Evolutionary conservation across 1,140 invertebrate genomes (phyloP).

Genomic region (Liolophura sinensis): DNA sequence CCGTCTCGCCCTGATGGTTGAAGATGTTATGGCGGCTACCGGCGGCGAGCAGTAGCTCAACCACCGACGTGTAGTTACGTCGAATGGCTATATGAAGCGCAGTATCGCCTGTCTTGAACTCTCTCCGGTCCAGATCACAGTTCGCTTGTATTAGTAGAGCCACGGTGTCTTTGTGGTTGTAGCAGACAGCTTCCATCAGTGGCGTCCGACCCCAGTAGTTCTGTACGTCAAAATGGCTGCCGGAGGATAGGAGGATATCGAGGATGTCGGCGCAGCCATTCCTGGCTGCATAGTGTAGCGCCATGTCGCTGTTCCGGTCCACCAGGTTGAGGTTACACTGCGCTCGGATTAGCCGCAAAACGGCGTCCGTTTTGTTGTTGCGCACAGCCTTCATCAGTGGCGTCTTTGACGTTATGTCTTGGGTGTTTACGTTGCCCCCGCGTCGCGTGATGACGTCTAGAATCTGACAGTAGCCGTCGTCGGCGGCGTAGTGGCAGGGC

Average conservation of each 20-base stretch:
- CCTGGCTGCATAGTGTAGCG: conserved; percentile 70
- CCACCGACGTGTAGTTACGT: conserved; percentile 62
- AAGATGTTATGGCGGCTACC: conserved; percentile 55
- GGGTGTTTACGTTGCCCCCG: conserved; percentile 51
- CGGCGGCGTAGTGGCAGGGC: conserved; percentile 56
- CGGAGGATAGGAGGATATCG: conserved; percentile 47
- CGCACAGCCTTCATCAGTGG: conserved; percentile 58
- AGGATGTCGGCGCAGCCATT: conserved; percentile 53
- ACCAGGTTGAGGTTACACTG: conserved; percentile 81
- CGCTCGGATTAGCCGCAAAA: conserved; percentile 45
- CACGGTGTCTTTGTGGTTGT: conserved; percentile 56
- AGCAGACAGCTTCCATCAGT: conserved; percentile 58
- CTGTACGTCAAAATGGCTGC: conserved; percentile 53
- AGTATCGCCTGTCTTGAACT: conserved; percentile 57
- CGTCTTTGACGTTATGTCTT: conserved; percentile 58
- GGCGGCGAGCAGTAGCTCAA: conserved; percentile 62
- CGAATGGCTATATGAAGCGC: conserved; percentile 62
- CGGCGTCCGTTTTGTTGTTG: conserved; percentile 55
- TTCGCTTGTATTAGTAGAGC: conserved; percentile 41
- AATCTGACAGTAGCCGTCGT: conserved; percentile 56
- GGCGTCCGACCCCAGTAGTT: conserved; percentile 58
- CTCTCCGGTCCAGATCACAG: conserved; percentile 54
- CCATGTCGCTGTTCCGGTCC: conserved; percentile 95
- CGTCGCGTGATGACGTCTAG: conserved; percentile 51
- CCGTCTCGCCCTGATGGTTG: conserved; percentile 57